Base-by-base conservation (phyloP, 2,113 vertebrate species). In the Phalacrocorax carbo region DNA sequence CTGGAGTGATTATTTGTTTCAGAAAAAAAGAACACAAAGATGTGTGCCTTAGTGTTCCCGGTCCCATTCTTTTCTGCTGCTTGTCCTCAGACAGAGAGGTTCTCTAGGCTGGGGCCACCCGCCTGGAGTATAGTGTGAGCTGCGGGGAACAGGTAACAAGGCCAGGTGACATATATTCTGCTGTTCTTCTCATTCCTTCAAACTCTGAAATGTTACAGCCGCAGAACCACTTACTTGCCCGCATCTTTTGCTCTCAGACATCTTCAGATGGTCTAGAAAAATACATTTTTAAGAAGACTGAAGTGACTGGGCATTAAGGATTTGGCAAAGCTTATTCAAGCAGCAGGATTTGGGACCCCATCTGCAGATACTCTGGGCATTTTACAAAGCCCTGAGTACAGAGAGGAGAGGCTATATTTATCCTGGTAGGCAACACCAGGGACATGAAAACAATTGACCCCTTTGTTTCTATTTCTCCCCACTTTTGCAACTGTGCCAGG, bases 401-500 rank as follows among this genome's bases (percentile, higher is more conserved):
- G 54, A 90, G 66, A 94, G 38, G 78, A 76, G 75, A 93, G 32
- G 52, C 66, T 95, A 79, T 96, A 91, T 95, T 91, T 97, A 84
- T 87, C 94, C 84, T 93, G 42, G 49, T 82, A 93, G 70, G 70
- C 87, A 90, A 81, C 83, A 81, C 48, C 46, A 92, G 89, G 88
- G 69, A 87, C 77, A 29, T 84, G 73, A 92, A 93, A 97, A 95
- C 91, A 96, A 92, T 92, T 91, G 88, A 96, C 94, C 94, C 95
- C 73, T 96, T 96, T 94, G 94, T 97, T 97, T 97, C 96, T 91
- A 49, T 92, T 95, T 91, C 64, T 92, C 91, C 92, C 94, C 90
- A 88, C 49, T 91, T 97, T 82, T 82, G 94, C 94, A 96, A 76
- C 46, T 61, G 65, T 96, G 88, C 95, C 95, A 96, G 83, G 92